Base-by-base conservation (phyloP, 1,140 invertebrate genomes). In the Bombus waltoni region DNA sequence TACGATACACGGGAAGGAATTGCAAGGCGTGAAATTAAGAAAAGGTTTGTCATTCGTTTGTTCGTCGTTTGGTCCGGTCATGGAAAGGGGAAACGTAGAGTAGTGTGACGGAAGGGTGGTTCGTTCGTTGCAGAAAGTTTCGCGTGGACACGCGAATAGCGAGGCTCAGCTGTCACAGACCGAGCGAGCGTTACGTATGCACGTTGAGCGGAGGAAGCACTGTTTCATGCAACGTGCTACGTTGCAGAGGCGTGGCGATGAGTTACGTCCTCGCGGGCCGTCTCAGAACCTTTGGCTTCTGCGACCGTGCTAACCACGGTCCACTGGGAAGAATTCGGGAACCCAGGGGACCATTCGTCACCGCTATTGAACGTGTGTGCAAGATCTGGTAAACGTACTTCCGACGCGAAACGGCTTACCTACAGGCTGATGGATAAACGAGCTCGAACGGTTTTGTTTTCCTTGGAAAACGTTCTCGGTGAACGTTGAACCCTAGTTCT, bases 231-330 rank as follows among this genome's bases (percentile, higher is more conserved):
- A 80, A 85, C 77, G 83, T 72, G 83, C 76, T 85, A 85, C 83
- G 83, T 85, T 80, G 77, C 83, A 80, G 83, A 85, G 83, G 83
- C 83, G 83, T 85, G 83, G 83, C 83, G 83, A 85, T 85, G 83
- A 85, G 83, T 85, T 85, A 85, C 83, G 83, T 85, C 57, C 83
- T 80, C 83, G 78, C 77, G 70, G 65, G 47, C 73, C 59, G 66
- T 32, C 66, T 68, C 40, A 62, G 77, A 85, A 35, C 76, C 76
- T 72, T 85, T 80, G 76, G 53, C 66, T 80, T 53, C 83, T 62
- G 68, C 83, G n/a, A 72, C 83, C 44, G 76, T 59, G 40, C 44
- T 83, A 83, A n/a, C 83, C 83, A 80, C 76, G 83, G 76, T 84
- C 83, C 83, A 84, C 83, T 57, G 83, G 83, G 83, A 85, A 85